Conservation (phyloP, 2,113 vertebrate species). For the Cettia cetti region DNA sequence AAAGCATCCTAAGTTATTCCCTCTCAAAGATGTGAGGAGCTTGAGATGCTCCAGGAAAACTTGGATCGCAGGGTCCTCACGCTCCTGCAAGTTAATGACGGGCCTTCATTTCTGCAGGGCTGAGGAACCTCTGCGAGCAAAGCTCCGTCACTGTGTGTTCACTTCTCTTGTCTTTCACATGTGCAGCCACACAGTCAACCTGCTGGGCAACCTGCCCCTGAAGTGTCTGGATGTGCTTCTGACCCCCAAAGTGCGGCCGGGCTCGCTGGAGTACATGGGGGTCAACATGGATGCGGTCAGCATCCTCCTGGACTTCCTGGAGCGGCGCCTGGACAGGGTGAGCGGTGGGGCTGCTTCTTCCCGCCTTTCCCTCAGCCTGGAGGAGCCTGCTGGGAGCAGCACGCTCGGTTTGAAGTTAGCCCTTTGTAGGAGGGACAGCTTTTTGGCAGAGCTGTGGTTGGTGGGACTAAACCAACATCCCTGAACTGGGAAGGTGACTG, state of each 20-base stretch:
- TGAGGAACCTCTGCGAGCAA: not conserved
- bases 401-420: fast-evolving
- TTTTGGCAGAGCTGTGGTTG: not conserved
- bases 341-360: not conserved
- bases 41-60: not conserved
- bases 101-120: not conserved
- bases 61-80: fast-evolving
- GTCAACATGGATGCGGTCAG: conserved; percentile 90
- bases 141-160: not conserved
- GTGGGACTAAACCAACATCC: not conserved
- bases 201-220: conserved; percentile 90
- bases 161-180: not conserved
- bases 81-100: fast-evolving
- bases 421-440: not conserved
- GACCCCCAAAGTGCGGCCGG: conserved; percentile 79
- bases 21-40: not conserved
- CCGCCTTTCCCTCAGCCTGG: not conserved
- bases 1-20: not conserved
- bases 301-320: conserved; percentile 85
- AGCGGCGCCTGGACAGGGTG: conserved; percentile 86
- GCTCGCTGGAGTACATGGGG: conserved; percentile 88
- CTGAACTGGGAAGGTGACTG: not conserved
- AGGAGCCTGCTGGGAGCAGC: not conserved
- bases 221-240: conserved; percentile 87
- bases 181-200: conserved; percentile 83